These are phyloP conservation scores for Oncorhynchus masou DNA, from an alignment of 2,113 vertebrate species.

Conservation along the genomic window DNA sequence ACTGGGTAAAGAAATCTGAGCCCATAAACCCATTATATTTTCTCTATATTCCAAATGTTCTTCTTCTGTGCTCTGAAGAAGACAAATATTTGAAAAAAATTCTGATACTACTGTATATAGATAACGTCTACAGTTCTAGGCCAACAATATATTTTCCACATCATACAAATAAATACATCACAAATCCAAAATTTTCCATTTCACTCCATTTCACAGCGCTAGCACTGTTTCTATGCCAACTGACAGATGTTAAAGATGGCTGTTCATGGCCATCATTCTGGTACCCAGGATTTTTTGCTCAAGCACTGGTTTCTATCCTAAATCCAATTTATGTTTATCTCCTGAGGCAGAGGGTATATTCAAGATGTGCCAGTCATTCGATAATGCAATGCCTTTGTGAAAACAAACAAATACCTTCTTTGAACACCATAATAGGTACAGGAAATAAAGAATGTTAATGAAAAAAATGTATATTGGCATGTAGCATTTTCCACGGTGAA, in stretches of 20 bases:
- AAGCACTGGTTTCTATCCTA: neutral
- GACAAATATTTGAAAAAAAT: no score
- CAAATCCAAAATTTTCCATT: constrained; percentile 3
- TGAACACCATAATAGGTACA: constrained; percentile 41
- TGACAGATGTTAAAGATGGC: constrained; percentile 30
- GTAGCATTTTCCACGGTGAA: constrained; percentile 51
- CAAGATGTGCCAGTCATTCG: constrained; percentile 21
- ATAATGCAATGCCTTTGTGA: constrained; percentile 44
- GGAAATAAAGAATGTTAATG: constrained; percentile 4
- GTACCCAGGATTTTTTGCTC: neutral
- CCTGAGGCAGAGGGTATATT: no score
- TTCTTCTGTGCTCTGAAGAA: no score
- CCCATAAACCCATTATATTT: no score
- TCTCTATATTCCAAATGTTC: no score
- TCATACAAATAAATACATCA: neutral
- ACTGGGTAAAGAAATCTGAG: no score
- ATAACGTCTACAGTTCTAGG: no score
- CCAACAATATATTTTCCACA: no score
- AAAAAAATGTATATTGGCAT: constrained; percentile 37
- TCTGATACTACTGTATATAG: no score
- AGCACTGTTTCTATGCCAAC: constrained; percentile 46
- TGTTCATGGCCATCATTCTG: constrained; percentile 7
- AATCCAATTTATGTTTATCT: constrained; percentile 36
- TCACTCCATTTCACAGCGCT: constrained; percentile 1
- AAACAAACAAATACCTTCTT: constrained; percentile 45